Conservation (phyloP, 2,888 invertebrate genomes). For the Bellardia pandia region DNA sequence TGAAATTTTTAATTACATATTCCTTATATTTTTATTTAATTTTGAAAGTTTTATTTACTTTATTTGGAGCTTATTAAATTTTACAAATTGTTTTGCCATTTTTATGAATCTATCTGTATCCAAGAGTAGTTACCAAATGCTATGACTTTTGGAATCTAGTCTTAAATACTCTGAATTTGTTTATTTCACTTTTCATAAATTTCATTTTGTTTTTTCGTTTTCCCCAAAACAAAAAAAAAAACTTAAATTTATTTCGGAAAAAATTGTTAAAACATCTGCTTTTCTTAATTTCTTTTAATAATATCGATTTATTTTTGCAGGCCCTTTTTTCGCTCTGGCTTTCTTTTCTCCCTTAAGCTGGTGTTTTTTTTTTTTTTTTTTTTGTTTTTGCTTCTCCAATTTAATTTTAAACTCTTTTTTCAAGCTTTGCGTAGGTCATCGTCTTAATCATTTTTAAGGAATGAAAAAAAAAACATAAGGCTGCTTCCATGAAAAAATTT, state of each 20-base stretch:
- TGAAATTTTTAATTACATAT: too few species aligned
- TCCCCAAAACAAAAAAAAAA: neutral
- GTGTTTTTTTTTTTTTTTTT: slow-evolving; percentile 27
- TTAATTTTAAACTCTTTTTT: slow-evolving; percentile 47
- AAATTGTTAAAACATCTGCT: slow-evolving; percentile 65
- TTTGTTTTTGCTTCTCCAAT: neutral
- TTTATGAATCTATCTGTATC: too few species aligned
- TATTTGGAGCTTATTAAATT: too few species aligned
- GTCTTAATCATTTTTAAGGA: slow-evolving; percentile 46
- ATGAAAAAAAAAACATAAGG: slow-evolving; percentile 64
- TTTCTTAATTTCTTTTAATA: slow-evolving; percentile 62
- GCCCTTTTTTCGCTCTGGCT: slow-evolving; percentile 2
- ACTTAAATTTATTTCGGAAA: slow-evolving; percentile 7
- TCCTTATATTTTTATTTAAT: too few species aligned
- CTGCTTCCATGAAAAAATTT: slow-evolving; percentile 75
- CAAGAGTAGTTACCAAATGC: too few species aligned
- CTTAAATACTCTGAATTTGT: too few species aligned
- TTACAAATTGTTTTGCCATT: too few species aligned
- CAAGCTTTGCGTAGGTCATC: slow-evolving; percentile 81
- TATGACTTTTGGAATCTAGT: too few species aligned
- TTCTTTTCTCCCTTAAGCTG: slow-evolving; percentile 45
- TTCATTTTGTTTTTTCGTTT: slow-evolving; percentile 23
- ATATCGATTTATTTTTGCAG: slow-evolving; percentile 11
- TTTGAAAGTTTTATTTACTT: too few species aligned
- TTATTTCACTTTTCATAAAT: neutral